phyloP scores from a whole-genome alignment of 2,113 vertebrate genomes.

The Symphodus melops region DNA sequence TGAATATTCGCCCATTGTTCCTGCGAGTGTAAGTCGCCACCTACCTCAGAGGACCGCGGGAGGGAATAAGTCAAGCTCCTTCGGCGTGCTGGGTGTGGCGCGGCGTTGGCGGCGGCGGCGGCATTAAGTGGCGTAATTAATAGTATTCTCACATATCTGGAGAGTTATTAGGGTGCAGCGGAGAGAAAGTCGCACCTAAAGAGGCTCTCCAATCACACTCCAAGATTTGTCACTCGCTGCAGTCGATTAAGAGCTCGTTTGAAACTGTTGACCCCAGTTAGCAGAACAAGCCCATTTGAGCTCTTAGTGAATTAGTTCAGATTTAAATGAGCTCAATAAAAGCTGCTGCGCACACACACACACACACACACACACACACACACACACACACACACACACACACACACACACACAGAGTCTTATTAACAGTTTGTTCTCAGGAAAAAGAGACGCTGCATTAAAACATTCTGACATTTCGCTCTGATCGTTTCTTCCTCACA shows the following conservation, averaged over 20 bases:
- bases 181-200: conserved; percentile 73
- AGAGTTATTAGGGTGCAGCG: conserved; percentile 70
- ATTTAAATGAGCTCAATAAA: conserved; percentile 60
- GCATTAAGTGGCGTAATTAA: conserved; percentile 79
- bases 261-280: conserved; percentile 81
- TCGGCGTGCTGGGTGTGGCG: conserved; percentile 64
- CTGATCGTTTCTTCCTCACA: conserved; percentile 11
- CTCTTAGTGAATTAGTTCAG: conserved; percentile 71
- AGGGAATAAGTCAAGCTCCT: conserved; percentile 59
- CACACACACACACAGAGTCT: not conserved
- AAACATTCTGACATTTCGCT: conserved; percentile 51
- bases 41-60: conserved; percentile 45
- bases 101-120: conserved; percentile 2
- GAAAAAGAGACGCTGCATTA: not conserved
- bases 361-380: not conserved
- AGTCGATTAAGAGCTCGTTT: conserved; percentile 81
- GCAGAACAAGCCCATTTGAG: conserved; percentile 74
- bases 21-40: conserved; percentile 57
- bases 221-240: conserved; percentile 73
- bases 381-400: not conserved
- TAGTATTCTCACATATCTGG: conserved; percentile 78
- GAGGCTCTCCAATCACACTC: conserved; percentile 79
- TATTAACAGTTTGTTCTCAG: conserved; percentile 28
- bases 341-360: not conserved
- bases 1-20: conserved; percentile 74